Evolutionary conservation across 2,888 invertebrate genomes (phyloP), one percentile per base, ranked within the genome.

Genomic region (Pollenia angustigena): DNA sequence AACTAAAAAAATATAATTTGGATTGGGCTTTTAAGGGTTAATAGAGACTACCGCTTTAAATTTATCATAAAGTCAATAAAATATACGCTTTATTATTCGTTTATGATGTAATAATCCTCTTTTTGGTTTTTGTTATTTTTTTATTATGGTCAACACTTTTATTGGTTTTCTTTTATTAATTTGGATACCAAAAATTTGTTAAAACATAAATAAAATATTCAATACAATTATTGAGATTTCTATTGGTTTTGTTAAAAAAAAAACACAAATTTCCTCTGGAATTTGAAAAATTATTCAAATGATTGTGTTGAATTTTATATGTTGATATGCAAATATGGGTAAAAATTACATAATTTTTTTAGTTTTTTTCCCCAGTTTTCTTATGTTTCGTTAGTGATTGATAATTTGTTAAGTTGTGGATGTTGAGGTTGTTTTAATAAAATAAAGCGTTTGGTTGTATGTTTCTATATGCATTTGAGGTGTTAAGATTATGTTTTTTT

Each of bases 321-420:
- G 16, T 50, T 62, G 14, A 9, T 50, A 62, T 75, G 62, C 52
- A 64, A 76, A 54, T 64, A 10, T 16, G 23, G 64, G 52, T 23
- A 44, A 18, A 76, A 64, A 44, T 76, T 76, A 76, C 23, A 64
- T 54, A 76, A 76, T 76, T 12, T 48, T 52, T 62, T 18, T 60
- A 10, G 16, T 69, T 69, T 69, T 42, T 42, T 8, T 44, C 46
- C 6, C 12, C 14, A 56, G 44, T 46, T 42, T 52, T 52, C 14
- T 52, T 54, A 12, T 54, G 10, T 52, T 54, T 69, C 4, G 6
- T 52, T 66, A 14, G 32, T 46, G 46, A 32, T 32, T 78, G 48
- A 40, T 58, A 78, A 78, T 69, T 48, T 78, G 58, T 78, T 60
- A 48, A 68, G 12, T 10, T 18, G 32, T 1, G 9, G n/a, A 44